Evolutionary conservation across 2,113 vertebrate species (phyloP), one percentile per base, ranked within the genome.

Genomic region (Cranoglanis bouderius): DNA sequence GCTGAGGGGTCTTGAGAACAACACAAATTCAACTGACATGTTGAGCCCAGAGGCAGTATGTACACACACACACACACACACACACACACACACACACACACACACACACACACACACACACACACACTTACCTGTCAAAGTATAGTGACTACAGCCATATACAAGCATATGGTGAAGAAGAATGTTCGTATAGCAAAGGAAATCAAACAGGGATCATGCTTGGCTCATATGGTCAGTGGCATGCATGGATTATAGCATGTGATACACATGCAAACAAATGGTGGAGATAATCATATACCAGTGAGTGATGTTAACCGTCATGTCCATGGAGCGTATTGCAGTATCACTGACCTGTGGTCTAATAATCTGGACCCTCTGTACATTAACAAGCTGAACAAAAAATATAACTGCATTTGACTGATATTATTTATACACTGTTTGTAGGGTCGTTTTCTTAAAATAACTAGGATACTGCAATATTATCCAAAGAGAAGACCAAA

Each of bases 251-350:
- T 84, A 90, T 83, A 89, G 90, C 81, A 91, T 91, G 89, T 90
- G 85, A 83, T 82, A 55, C 70, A n/a, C 93, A 94, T 96, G 95
- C 95, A 93, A 87, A 49, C 18, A 85, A 85, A n/a, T 8, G 24
- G 89, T 83, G 84, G 78, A 82, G 84, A 81, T 87, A 90, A 92
- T 43, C 26, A 85, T 67, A 70, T 88, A 84, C 10, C 8, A 35
- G 7, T 80, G 74, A 83, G 86, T 88, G 85, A 84, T 86, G 84
- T 85, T 90, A 85, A 88, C 78, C 59, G 82, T 74, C 85, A 70
- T 70, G 57, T 93, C 90, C 87, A 87, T 91, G 92, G 87, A 90
- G 65, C 57, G 93, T 92, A 93, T 93, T 94, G 95, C 95, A 94
- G 93, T 88, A 95, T 94, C 86, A 89, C 63, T 87, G 24, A 59